phyloP scores from a whole-genome alignment of 2,113 vertebrate genomes.

The Cheilinus undulatus region DNA sequence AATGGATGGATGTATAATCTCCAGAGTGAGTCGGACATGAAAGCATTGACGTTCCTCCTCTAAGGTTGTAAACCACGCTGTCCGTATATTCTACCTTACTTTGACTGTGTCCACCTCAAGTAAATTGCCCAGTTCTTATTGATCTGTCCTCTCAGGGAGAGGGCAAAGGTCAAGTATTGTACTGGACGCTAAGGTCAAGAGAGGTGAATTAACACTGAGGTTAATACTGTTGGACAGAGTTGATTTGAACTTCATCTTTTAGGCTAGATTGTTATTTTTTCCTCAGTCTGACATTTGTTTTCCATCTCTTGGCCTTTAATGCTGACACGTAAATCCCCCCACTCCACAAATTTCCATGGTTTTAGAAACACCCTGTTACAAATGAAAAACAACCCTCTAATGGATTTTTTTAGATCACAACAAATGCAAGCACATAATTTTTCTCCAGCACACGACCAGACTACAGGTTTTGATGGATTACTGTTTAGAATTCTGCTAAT shows the following conservation, averaged over 20 bases:
- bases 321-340: background rate
- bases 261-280: background rate
- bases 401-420: constrained; percentile 21
- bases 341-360: background rate
- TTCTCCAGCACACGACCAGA: constrained; percentile 10
- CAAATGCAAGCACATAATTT: constrained; percentile 43
- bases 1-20: constrained; percentile 32
- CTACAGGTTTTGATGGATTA: constrained; percentile 49
- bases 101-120: constrained; percentile 6
- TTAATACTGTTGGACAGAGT: background rate
- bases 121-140: constrained; percentile 39
- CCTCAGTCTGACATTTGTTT: background rate
- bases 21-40: constrained; percentile 1
- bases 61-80: constrained; percentile 9
- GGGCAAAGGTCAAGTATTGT: constrained; percentile 43
- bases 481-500: constrained; percentile 61
- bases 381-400: constrained; percentile 11
- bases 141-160: constrained; percentile 31
- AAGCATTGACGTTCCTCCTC: constrained; percentile 9
- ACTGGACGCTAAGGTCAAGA: constrained; percentile 12
- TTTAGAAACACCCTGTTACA: background rate
- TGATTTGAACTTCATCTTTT: background rate
- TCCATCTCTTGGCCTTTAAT: background rate
- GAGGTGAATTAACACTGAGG: background rate
- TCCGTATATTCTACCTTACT: no score